Percentiles rank a stretch among this genome's conserved stretches.
Conservation (phyloP, 1,140 invertebrate genomes). For the Goniozus legneri region DNA sequence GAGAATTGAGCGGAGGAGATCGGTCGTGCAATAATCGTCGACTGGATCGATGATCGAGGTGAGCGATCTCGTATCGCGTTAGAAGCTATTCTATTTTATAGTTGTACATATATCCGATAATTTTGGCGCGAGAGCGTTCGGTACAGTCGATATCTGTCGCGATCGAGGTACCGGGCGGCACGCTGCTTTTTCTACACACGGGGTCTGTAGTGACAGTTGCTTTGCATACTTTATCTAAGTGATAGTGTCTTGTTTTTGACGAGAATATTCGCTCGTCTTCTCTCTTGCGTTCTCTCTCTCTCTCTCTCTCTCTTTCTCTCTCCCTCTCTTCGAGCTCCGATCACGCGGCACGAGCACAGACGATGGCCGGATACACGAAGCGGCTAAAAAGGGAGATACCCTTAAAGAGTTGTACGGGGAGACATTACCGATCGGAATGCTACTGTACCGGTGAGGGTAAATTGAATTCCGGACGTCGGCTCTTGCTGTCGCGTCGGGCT, state of each 20-base stretch:
- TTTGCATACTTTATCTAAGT: too few relatives aligned
- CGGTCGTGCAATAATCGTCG: too few relatives aligned
- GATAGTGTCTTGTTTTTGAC: constrained; percentile 31
- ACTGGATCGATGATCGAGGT: constrained; percentile 15
- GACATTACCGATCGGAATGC: constrained; percentile 34
- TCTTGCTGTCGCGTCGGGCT: too few relatives aligned
- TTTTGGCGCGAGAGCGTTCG: too few relatives aligned
- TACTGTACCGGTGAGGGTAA: constrained; percentile 37
- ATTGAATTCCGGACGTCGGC: too few relatives aligned
- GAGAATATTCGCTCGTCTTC: background rate
- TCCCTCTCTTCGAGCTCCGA: constrained; percentile 13
- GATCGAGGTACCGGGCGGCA: constrained; percentile 15
- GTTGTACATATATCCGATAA: too few relatives aligned
- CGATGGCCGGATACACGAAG: too few relatives aligned
- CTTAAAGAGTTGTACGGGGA: constrained; percentile 19
- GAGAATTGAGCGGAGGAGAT: background rate
- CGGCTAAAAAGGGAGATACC: constrained; percentile 21
- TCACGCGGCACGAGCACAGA: too few relatives aligned
- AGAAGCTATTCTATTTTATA: too few relatives aligned
- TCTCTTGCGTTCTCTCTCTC: too few relatives aligned
- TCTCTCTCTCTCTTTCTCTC: constrained; percentile 11
- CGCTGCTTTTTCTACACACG: constrained; percentile 2
- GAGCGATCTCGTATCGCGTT: constrained; percentile 1
- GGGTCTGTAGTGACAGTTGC: constrained; percentile 37
- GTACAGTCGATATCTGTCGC: too few relatives aligned